Evolutionary conservation across 2,797 vertebrate genomes (phyloP).

Genomic region (Iguana delicatissima): DNA sequence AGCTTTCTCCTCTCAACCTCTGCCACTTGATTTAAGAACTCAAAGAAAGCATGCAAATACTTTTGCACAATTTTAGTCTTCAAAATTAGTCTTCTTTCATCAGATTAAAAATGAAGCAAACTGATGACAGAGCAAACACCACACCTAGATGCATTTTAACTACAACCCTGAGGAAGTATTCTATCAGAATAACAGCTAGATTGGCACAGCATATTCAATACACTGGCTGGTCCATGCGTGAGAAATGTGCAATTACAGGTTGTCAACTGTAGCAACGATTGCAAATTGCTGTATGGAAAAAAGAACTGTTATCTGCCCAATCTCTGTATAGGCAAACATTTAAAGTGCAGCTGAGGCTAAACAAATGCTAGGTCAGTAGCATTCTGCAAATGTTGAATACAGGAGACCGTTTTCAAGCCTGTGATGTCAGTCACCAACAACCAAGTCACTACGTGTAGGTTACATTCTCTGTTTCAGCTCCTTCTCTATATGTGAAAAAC

Average conservation of each 20-base stretch:
- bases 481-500: constrained; percentile 2
- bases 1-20: not conserved
- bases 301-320: not conserved
- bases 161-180: not conserved
- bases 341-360: not conserved
- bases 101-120: not conserved
- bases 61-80: not conserved
- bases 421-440: not conserved
- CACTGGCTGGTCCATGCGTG: not conserved
- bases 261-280: not conserved
- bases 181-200: not conserved
- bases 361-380: not conserved
- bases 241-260: not conserved
- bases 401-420: not conserved
- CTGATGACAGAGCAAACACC: not conserved
- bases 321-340: not conserved
- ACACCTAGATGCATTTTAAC: not conserved
- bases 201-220: not conserved
- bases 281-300: not conserved
- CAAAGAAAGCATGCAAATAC: not conserved
- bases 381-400: not conserved
- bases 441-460: not conserved
- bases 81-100: not conserved
- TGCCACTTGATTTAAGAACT: not conserved
- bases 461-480: not conserved